Evolutionary conservation across 2,113 vertebrate species (phyloP).

Genomic region (Rhinoderma darwinii): DNA sequence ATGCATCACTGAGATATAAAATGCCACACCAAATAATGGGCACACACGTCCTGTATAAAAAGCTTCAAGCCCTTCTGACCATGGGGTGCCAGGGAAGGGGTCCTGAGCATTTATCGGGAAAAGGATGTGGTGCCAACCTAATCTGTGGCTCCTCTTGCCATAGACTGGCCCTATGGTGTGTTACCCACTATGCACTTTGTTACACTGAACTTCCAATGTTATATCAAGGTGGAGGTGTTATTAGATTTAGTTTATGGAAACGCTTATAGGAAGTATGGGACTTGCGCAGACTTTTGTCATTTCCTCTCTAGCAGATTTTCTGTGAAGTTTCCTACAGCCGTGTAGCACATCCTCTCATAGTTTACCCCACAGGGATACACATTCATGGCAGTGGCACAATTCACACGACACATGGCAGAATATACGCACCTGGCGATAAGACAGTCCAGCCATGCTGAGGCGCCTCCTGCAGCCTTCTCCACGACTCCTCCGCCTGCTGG

Average conservation of each 20-base stretch:
- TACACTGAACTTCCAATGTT: too few species aligned
- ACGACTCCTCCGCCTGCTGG: neutral
- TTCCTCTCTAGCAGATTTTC: conserved; percentile 25
- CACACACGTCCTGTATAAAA: too few species aligned
- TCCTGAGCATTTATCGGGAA: too few species aligned
- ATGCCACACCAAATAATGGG: too few species aligned
- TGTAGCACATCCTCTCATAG: neutral
- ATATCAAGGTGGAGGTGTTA: neutral
- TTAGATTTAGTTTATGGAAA: neutral
- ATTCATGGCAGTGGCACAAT: neutral
- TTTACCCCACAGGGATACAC: neutral
- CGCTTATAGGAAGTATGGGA: neutral
- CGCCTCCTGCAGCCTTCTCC: neutral
- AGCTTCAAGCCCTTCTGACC: neutral
- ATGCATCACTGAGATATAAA: too few species aligned
- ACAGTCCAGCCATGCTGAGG: neutral
- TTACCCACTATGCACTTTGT: neutral
- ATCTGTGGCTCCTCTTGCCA: neutral
- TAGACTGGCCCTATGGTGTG: too few species aligned
- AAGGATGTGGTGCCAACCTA: neutral
- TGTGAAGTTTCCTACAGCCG: neutral
- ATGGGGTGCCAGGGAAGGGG: neutral
- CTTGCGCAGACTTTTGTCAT: neutral
- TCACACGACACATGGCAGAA: neutral
- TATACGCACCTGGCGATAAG: neutral